Evolutionary conservation across 2,888 invertebrate genomes (phyloP), one percentile per base, ranked within the genome.

Genomic region (Malthinus seriepunctatus): DNA sequence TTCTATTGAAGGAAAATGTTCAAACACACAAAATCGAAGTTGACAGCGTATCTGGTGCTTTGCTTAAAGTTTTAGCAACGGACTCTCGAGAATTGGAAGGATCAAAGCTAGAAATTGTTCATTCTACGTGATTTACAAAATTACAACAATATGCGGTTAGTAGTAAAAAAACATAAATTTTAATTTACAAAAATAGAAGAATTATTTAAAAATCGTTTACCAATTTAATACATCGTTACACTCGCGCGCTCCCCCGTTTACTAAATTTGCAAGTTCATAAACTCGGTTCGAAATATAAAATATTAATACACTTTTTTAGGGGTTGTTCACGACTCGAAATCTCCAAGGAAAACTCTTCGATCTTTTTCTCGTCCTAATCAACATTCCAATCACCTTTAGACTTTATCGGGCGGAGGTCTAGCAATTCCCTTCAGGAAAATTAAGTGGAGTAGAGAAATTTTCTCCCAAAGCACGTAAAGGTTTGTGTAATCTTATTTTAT

Each of bases 351-450:
- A 63, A 66, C 65, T 68, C 66, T 67, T 67, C 67, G 65, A 68
- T 71, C 68, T 70, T 65, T 67, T 68, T 69, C 69, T 67, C 70
- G 68, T 64, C 75, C 76, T 77, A 77, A 77, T 77, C 77, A 77
- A 74, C 76, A 77, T 77, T 77, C 77, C 77, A 75, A 77, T 77
- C 77, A 76, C 76, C 76, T 76, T 70, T 73, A 69, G 75, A 77
- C 73, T 76, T 76, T 77, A 77, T 77, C 76, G 76, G 72, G 69
- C 63, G 67, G 67, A 68, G 70, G 70, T 66, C 69, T 63, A 67
- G 73, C 72, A 71, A 76, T 76, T 77, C 76, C 76, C 76, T 73
- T 69, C 76, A 72, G 76, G 74, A 75, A 75, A 77, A 77, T 77
- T 77, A 77, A 77, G 76, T 76, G 75, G 69, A 75, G 74, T 72